A percentile compares a stretch with the other conserved stretches of the same genome.
Conservation (phyloP, 2,113 vertebrate genomes). For the Poeciliopsis occidentalis region DNA sequence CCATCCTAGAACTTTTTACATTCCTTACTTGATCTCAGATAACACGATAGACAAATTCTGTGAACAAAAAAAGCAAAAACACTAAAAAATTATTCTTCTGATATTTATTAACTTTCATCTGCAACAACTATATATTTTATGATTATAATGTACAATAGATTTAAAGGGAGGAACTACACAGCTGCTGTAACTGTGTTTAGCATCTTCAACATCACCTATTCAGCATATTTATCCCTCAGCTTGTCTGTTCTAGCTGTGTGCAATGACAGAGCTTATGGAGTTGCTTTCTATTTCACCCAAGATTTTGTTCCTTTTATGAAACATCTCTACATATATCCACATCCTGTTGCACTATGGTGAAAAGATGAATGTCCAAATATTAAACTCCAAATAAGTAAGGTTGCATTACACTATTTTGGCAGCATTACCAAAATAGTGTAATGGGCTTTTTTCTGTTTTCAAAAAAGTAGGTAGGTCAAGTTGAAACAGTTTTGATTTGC, state of each 20-base stretch:
- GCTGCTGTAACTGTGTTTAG: neutral
- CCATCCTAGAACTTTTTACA: no score
- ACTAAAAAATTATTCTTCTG: neutral
- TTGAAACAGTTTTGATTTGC: no score
- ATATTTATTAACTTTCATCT: neutral
- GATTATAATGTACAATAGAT: neutral
- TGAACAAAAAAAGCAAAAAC: neutral
- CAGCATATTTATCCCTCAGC: conserved; percentile 22
- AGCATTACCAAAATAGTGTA: no score
- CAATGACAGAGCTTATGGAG: neutral
- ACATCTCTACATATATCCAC: neutral
- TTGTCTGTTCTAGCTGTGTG: neutral
- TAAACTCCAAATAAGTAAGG: no score
- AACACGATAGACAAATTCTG: neutral
- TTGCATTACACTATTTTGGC: no score
- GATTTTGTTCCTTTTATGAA: neutral
- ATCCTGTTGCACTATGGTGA: neutral
- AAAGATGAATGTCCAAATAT: no score
- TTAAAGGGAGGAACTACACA: neutral
- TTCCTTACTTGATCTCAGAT: no score
- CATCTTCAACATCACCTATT: conserved; percentile 3
- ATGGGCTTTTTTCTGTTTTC: no score
- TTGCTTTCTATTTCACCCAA: neutral
- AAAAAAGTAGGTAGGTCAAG: no score
- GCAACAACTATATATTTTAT: neutral